Conservation (phyloP, 2,888 invertebrate species). For the Xestia xanthographa region DNA sequence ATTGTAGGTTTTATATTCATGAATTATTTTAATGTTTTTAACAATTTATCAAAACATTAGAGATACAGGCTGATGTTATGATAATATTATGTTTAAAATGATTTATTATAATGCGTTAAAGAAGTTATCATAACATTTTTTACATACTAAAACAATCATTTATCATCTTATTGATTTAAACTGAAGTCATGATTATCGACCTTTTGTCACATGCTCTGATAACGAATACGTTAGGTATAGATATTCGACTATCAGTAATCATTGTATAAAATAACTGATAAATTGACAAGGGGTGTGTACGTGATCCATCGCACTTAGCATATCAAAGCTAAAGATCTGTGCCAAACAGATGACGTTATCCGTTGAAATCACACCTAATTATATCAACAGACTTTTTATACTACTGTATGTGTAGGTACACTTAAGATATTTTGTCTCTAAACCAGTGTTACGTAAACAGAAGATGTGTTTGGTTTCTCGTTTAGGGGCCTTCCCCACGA, state of each 20-base stretch:
- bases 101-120: neutral
- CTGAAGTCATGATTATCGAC: neutral
- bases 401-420: neutral
- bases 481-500: neutral
- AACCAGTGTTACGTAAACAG: neutral
- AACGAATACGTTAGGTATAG: neutral
- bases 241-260: neutral
- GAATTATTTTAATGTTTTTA: too few species aligned
- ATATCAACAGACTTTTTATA: neutral
- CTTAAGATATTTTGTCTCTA: neutral
- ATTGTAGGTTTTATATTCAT: too few species aligned
- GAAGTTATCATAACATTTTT: neutral
- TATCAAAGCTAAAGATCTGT: slow-evolving; percentile 21
- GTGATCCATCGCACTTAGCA: slow-evolving; percentile 33
- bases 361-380: slow-evolving; percentile 35
- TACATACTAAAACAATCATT: neutral
- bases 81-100: neutral
- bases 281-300: slow-evolving; percentile 26
- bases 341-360: slow-evolving; percentile 39
- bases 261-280: neutral
- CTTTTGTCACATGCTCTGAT: slow-evolving; percentile 10
- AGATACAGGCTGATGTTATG: too few species aligned
- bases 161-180: slow-evolving; percentile 5
- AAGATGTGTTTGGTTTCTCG: neutral
- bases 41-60: too few species aligned